Conservation (phyloP, 1,140 invertebrate genomes). For the Lysiphlebus fabarum region DNA sequence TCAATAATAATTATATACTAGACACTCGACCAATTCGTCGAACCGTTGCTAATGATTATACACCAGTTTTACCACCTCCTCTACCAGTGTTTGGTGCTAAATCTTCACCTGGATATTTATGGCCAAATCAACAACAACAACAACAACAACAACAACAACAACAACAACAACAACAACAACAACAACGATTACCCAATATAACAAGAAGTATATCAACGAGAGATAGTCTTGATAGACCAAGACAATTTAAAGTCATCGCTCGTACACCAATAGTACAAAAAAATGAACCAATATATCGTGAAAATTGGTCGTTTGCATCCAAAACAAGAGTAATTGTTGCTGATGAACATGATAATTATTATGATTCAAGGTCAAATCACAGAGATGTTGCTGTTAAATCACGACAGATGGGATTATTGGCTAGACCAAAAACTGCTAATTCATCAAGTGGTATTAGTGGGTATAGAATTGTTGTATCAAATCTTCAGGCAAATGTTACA, state of each 20-base stretch:
- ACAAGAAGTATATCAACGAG: constrained; percentile 31
- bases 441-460: constrained; percentile 56
- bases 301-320: constrained; percentile 44
- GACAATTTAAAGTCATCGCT: constrained; percentile 43
- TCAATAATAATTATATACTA: constrained; percentile 40
- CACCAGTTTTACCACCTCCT: constrained; percentile 47
- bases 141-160: neutral
- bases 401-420: constrained; percentile 54
- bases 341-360: constrained; percentile 49
- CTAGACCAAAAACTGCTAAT: constrained; percentile 53
- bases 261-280: constrained; percentile 37
- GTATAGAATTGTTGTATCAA: constrained; percentile 81
- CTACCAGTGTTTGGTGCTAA: constrained; percentile 50
- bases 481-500: constrained; percentile 79
- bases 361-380: constrained; percentile 35
- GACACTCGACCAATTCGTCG: constrained; percentile 43
- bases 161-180: constrained; percentile 14
- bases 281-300: constrained; percentile 32
- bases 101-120: constrained; percentile 39
- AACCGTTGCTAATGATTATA: constrained; percentile 53
- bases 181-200: constrained; percentile 21
- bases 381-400: constrained; percentile 50
- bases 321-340: constrained; percentile 47
- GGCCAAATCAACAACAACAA: constrained; percentile 38
- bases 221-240: constrained; percentile 37